A percentile compares a stretch with the other conserved stretches of the same genome.
Evolutionary conservation across 2,113 vertebrate species (phyloP).

Genomic region (Albula glossodonta): DNA sequence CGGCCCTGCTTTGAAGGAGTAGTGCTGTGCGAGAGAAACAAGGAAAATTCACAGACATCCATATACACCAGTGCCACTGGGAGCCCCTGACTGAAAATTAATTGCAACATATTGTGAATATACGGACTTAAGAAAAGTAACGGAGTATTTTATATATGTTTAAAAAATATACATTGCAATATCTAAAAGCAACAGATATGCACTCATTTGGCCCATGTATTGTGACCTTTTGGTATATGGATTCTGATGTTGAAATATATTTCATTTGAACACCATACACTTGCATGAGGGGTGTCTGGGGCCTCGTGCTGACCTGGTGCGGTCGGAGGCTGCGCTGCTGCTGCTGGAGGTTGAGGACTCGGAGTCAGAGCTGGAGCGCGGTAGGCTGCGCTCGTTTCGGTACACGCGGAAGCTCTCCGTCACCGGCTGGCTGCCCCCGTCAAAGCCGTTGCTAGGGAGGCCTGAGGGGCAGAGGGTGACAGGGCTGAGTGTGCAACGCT

Average conservation of each 20-base stretch:
- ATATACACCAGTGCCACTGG: not conserved
- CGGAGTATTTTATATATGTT: too few species aligned
- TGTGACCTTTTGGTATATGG: too few species aligned
- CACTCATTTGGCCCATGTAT: too few species aligned
- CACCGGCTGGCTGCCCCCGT: constrained; percentile 87
- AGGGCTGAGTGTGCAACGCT: not conserved
- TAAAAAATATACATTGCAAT: too few species aligned
- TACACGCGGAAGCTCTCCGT: constrained; percentile 98
- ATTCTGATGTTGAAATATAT: too few species aligned
- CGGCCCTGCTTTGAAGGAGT: constrained; percentile 95
- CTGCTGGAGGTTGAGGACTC: constrained; percentile 97
- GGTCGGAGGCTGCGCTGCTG: constrained; percentile 95
- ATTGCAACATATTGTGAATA: too few species aligned
- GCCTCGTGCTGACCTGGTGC: constrained; percentile 81
- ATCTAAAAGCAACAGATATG: too few species aligned
- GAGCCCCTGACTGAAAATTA: not conserved
- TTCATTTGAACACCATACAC: too few species aligned
- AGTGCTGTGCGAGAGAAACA: constrained; percentile 70
- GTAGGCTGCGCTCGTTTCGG: constrained; percentile 90
- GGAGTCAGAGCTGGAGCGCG: constrained; percentile 93
- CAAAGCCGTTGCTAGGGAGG: constrained; percentile 92
- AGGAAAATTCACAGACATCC: constrained; percentile 4
- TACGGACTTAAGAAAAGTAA: too few species aligned
- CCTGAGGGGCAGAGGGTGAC: constrained; percentile 60
- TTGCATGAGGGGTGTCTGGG: too few species aligned